Evolutionary conservation across 2,113 vertebrate species (phyloP).

Genomic region (Atherinomorus stipes): DNA sequence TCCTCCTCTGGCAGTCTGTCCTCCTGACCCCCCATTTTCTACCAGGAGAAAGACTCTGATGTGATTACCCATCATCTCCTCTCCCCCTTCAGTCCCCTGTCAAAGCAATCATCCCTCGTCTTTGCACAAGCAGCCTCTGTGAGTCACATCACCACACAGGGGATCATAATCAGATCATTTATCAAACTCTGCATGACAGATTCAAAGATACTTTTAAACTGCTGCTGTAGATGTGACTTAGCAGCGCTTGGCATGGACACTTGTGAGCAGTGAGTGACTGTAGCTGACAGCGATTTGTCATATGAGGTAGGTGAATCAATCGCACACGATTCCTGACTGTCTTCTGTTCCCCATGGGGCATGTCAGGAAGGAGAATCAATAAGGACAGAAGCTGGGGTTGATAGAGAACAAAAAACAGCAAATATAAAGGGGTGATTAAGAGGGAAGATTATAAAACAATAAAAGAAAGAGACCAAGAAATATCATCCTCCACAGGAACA

Average conservation of each 20-base stretch:
- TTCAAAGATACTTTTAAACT: constrained; percentile 27
- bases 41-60: constrained; percentile 26
- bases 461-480: constrained; percentile 9
- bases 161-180: constrained; percentile 32
- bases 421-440: not conserved
- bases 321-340: constrained; percentile 19
- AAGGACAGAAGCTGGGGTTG: constrained; percentile 17
- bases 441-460: constrained; percentile 29
- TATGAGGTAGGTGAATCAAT: constrained; percentile 49
- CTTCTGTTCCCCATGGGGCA: constrained; percentile 32
- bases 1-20: not conserved
- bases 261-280: constrained; percentile 10
- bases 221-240: constrained; percentile 17
- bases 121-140: constrained; percentile 12
- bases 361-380: constrained; percentile 23
- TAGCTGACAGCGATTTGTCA: constrained; percentile 32
- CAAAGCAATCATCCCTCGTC: constrained; percentile 49
- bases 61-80: constrained; percentile 46
- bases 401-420: constrained; percentile 8
- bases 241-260: constrained; percentile 18
- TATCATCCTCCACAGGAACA: constrained; percentile 5
- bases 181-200: constrained; percentile 8
- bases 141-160: constrained; percentile 10
- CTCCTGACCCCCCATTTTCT: constrained; percentile 32
- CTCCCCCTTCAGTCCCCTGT: constrained; percentile 19